A percentile compares a stretch with the other conserved stretches of the same genome.
These are phyloP conservation scores for Chiroxiphia lanceolata DNA, from an alignment of 2,797 vertebrate species.

Conservation along the genomic window DNA sequence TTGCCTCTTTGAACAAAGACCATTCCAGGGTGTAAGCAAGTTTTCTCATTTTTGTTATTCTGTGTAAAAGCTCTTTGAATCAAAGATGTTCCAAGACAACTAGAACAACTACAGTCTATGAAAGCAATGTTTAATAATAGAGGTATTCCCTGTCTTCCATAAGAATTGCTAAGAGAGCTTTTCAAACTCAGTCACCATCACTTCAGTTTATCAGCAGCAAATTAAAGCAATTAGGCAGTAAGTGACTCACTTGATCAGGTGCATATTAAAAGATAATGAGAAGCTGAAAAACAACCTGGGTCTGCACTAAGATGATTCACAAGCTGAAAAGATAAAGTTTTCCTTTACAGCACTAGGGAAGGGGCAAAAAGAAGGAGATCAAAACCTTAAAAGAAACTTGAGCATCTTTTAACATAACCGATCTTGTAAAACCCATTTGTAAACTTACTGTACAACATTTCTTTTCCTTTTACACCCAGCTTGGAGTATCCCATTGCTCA, in stretches of 20 bases:
- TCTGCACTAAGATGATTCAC: neutral
- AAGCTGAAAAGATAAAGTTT: neutral
- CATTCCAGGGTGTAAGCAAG: neutral
- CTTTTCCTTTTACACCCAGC: neutral
- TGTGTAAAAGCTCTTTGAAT: neutral
- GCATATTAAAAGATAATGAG: neutral
- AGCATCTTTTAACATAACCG: neutral
- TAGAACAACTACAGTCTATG: neutral
- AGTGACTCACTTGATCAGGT: neutral
- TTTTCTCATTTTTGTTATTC: neutral
- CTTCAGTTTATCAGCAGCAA: neutral
- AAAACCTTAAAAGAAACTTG: neutral
- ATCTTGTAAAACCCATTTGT: neutral
- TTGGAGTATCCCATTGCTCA: neutral
- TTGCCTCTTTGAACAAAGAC: neutral
- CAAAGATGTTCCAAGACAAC: neutral
- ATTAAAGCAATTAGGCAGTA: slow-evolving; percentile 1
- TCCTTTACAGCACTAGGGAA: neutral
- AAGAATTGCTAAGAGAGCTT: neutral
- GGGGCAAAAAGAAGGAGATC: neutral
- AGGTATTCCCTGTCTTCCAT: neutral
- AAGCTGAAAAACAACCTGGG: neutral
- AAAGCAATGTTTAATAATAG: neutral
- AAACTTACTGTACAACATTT: neutral
- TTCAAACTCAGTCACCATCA: neutral